These are phyloP conservation scores for Dryadula phaetusa DNA, from an alignment of 2,888 invertebrate genomes.

Conservation along the genomic window DNA sequence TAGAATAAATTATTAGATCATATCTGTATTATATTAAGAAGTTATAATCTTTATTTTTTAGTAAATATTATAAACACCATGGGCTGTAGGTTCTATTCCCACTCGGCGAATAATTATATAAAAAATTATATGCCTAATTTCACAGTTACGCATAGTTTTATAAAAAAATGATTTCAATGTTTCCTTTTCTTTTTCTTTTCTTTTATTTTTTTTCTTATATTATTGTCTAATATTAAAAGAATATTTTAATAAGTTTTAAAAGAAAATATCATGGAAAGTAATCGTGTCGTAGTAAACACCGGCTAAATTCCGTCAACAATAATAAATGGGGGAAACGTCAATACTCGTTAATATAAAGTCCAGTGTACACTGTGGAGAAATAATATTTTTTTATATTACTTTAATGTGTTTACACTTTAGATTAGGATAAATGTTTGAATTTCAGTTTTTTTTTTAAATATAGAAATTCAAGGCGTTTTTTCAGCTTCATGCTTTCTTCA, in stretches of 20 bases:
- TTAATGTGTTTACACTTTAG: not conserved
- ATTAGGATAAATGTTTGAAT: not conserved
- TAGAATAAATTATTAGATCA: slow-evolving; percentile 12
- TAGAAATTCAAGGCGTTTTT: too few species aligned
- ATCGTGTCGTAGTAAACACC: slow-evolving; percentile 1
- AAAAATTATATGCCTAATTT: too few species aligned
- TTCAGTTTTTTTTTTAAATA: too few species aligned
- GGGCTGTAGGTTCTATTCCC: too few species aligned
- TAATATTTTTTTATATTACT: not conserved
- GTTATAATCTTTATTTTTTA: not conserved
- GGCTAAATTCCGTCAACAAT: slow-evolving; percentile 15
- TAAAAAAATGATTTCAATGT: too few species aligned
- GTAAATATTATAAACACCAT: too few species aligned
- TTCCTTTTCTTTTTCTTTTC: too few species aligned
- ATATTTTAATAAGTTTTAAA: not conserved
- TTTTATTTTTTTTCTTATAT: too few species aligned
- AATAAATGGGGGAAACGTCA: slow-evolving; percentile 23
- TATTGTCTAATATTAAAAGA: not conserved
- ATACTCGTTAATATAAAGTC: slow-evolving; percentile 27
- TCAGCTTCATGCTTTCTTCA: too few species aligned
- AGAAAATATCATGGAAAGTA: slow-evolving; percentile 7
- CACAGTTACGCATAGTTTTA: too few species aligned
- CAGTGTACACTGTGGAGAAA: not conserved
- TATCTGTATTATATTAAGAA: not conserved
- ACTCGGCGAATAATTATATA: too few species aligned